Percentiles rank a stretch among this genome's conserved stretches.
These are phyloP conservation scores for Apotomis betuletana DNA, from an alignment of 2,888 invertebrate species.

Conservation along the genomic window DNA sequence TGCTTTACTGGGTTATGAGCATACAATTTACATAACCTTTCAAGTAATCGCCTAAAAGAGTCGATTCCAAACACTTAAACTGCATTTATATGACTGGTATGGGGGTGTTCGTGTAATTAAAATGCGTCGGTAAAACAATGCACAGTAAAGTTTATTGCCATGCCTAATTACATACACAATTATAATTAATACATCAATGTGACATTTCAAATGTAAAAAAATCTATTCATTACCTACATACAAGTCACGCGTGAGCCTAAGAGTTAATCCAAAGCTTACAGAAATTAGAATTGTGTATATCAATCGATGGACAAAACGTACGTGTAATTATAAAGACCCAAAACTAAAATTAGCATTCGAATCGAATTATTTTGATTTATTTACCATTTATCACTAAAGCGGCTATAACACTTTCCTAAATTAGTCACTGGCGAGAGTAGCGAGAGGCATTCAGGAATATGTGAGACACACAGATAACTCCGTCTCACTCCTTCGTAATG, in stretches of 20 bases:
- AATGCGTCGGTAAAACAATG: slow-evolving; percentile 63
- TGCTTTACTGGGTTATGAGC: too few relatives aligned
- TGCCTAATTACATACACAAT: slow-evolving; percentile 81
- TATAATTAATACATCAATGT: slow-evolving; percentile 70
- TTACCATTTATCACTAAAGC: too few relatives aligned
- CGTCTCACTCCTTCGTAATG: too few relatives aligned
- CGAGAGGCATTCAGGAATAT: too few relatives aligned
- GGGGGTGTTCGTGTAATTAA: slow-evolving; percentile 7
- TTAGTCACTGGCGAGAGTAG: too few relatives aligned
- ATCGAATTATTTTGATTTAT: too few relatives aligned
- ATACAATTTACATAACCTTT: too few relatives aligned
- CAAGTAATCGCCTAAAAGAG: too few relatives aligned
- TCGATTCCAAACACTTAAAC: too few relatives aligned
- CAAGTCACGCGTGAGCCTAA: slow-evolving; percentile 25
- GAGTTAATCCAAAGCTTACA: slow-evolving; percentile 49
- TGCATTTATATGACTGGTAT: too few relatives aligned
- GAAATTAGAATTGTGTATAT: slow-evolving; percentile 80
- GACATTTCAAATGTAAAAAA: slow-evolving; percentile 49
- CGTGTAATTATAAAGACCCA: background rate
- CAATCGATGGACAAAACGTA: slow-evolving; percentile 60
- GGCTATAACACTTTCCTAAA: too few relatives aligned
- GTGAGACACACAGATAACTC: too few relatives aligned
- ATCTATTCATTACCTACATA: slow-evolving; percentile 33
- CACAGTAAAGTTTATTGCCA: slow-evolving; percentile 71
- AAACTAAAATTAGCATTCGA: background rate